Percentiles rank a stretch among this genome's conserved stretches.
Conservation (phyloP, 2,888 invertebrate species). For the Beris chalybata region DNA sequence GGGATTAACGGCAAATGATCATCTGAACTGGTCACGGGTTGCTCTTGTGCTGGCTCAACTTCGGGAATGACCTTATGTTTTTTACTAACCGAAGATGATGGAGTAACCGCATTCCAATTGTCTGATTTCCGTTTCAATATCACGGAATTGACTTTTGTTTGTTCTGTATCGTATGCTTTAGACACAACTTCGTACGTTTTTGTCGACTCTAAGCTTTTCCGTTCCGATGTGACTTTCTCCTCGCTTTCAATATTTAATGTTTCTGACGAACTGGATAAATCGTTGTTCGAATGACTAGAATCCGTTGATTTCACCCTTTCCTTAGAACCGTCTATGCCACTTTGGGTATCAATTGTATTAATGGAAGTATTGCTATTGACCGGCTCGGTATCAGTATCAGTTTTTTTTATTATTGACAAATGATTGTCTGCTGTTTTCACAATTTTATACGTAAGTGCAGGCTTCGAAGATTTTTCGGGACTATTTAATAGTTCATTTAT, state of each 20-base stretch:
- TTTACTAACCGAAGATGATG: conserved; percentile 26
- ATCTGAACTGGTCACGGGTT: background rate
- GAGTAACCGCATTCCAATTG: conserved; percentile 35
- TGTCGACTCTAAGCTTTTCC: conserved; percentile 9
- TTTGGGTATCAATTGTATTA: background rate
- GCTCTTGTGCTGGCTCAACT: conserved; percentile 32
- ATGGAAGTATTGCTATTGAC: background rate
- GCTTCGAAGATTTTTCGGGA: conserved; percentile 46
- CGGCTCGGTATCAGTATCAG: background rate
- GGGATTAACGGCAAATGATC: background rate
- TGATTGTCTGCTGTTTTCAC: conserved; percentile 54
- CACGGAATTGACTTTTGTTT: conserved; percentile 48
- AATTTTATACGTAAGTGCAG: conserved; percentile 54
- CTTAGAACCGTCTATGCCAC: background rate
- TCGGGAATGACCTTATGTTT: conserved; percentile 26
- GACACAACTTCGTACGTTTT: conserved; percentile 28
- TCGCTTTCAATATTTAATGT: background rate
- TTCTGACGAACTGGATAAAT: conserved; percentile 11
- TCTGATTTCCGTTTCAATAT: conserved; percentile 52
- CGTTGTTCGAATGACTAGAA: conserved; percentile 25
- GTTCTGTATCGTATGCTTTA: conserved; percentile 46
- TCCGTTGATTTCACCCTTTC: conserved; percentile 14
- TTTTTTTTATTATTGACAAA: conserved; percentile 53
- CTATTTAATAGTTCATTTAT: conserved; percentile 47
- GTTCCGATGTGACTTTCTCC: background rate